Evolutionary conservation across 2,888 invertebrate genomes (phyloP), one percentile per base, ranked within the genome.

Genomic region (Rhimphoctona megacephalus): DNA sequence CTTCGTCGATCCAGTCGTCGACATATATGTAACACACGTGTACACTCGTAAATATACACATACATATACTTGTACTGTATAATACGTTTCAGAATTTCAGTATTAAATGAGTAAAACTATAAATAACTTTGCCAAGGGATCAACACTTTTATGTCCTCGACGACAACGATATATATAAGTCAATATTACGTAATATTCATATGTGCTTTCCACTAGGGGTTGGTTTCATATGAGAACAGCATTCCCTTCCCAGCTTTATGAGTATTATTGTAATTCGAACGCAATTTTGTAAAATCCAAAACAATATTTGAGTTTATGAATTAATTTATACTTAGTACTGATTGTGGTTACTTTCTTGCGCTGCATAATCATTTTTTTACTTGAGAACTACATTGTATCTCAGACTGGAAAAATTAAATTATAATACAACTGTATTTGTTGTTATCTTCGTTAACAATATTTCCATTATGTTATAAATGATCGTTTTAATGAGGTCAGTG

Each of bases 1-100:
- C 83, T 67, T 69, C 84, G 79, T 30, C 72, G 72, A 57, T 86
- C 77, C 80, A 81, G 81, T 81, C 72, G 66, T 83, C 70, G 43
- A 81, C 79, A 72, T 61, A 39, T 25, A n/a, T 46, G n/a, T 36
- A 54, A 57, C 14, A 66, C 22, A 25, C 33, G 17, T 54, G 8
- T 7, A 22, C 61, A 70, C 43, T 14, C 9, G 5, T 19, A 49
- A 8, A 72, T 33, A 72, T 19, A 0, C 17, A 46, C 25, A 17
- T 25, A 46, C 11, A 39, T 46, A 25, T 46, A 69, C 36, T 3
- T 22, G 3, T 19, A n/a, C 25, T 49, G 14, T 49, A n/a, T 46
- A 46, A 19, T 43, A 17, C 36, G 43, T 36, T n/a, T 66, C 19
- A 39, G 30, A 73, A 85, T 61, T 85, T 73, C 73, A 78, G 49